These are phyloP conservation scores for Sarcophilus harrisii DNA, from an alignment of 2,797 vertebrate species.

Conservation along the genomic window DNA sequence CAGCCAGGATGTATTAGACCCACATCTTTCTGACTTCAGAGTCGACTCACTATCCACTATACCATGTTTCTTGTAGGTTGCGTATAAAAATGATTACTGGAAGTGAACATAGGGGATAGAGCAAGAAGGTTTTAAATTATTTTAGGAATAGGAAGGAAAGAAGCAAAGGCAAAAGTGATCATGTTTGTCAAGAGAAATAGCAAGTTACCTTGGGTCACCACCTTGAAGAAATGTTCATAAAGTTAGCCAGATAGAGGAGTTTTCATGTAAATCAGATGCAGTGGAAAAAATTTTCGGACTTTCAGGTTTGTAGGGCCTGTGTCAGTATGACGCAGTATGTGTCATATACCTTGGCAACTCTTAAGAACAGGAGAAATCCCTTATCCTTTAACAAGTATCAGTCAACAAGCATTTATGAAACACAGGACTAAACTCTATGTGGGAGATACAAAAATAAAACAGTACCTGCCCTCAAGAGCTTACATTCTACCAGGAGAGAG, in stretches of 20 bases:
- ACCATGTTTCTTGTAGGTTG: not conserved
- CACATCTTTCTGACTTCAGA: not conserved
- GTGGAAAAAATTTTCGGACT: not conserved
- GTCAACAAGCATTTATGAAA: not conserved
- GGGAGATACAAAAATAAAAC: not conserved
- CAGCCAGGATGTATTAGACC: not conserved
- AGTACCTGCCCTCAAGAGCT: not conserved
- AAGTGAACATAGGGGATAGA: not conserved
- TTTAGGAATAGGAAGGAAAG: not conserved
- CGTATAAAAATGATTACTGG: not conserved
- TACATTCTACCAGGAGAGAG: not conserved
- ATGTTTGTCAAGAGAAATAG: not conserved
- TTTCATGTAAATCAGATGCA: not conserved
- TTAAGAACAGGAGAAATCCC: not conserved
- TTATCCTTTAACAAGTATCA: not conserved
- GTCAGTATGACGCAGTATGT: too few relatives aligned
- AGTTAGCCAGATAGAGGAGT: not conserved
- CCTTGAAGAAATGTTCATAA: not conserved
- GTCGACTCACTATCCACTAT: not conserved
- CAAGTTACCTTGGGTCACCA: not conserved
- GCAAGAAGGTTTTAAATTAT: not conserved
- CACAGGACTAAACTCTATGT: not conserved
- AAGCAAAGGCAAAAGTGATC: not conserved
- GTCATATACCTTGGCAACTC: not conserved
- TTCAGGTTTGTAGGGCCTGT: not conserved